Evolutionary conservation across 2,113 vertebrate species (phyloP).

Genomic region (Arenaria interpres): DNA sequence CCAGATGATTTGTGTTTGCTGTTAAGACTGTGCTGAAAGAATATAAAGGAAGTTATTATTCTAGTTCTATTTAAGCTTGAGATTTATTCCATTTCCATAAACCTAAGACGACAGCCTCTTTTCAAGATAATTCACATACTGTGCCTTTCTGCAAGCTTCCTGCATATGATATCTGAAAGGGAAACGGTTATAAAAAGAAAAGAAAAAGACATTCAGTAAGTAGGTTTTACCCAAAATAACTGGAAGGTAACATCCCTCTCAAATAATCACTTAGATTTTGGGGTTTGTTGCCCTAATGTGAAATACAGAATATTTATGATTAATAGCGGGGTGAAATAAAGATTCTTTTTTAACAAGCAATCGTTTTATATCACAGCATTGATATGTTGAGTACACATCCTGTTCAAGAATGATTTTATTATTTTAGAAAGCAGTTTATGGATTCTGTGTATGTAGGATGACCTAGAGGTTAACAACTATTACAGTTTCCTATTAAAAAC

Average conservation of each 20-base stretch:
- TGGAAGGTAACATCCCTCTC: not conserved
- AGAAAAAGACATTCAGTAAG: not conserved
- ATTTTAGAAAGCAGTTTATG: not conserved
- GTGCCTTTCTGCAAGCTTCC: slow-evolving; percentile 1
- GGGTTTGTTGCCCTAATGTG: not conserved
- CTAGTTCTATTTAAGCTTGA: slow-evolving; percentile 41
- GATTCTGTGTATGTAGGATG: not conserved
- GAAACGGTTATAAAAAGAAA: not conserved
- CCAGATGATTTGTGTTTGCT: slow-evolving; percentile 36
- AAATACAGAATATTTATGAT: not conserved
- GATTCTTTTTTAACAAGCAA: not conserved
- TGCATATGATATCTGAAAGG: not conserved
- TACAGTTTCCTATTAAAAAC: slow-evolving; percentile 12
- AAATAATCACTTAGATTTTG: not conserved
- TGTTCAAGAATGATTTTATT: not conserved
- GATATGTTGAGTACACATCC: not conserved
- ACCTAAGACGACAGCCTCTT: slow-evolving; percentile 16
- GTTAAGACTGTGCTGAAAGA: not conserved
- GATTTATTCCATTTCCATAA: slow-evolving; percentile 53
- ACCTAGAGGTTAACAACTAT: slow-evolving; percentile 24
- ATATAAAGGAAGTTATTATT: slow-evolving; percentile 50
- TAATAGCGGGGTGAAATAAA: not conserved
- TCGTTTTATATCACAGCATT: not conserved
- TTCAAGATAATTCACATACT: slow-evolving; percentile 53
- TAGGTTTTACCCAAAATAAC: not conserved